Conservation (phyloP, 2,113 vertebrate species). For the Strix aluco region DNA sequence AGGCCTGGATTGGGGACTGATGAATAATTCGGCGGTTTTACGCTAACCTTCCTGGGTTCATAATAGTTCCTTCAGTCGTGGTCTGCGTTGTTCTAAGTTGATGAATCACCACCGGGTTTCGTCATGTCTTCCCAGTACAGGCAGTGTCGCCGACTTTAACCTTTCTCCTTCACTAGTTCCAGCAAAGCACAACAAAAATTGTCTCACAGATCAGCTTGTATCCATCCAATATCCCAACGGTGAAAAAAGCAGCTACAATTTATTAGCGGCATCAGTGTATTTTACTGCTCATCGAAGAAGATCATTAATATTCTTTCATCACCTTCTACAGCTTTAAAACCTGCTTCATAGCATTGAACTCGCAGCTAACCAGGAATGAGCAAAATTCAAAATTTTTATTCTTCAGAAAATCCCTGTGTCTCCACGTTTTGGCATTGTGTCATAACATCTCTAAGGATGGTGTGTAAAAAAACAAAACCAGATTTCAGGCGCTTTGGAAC, state of each 20-base stretch:
- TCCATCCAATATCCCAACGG: not conserved
- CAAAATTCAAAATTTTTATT: not conserved
- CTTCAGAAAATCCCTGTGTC: not conserved
- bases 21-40: not conserved
- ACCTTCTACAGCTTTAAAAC: constrained; percentile 10
- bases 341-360: not conserved
- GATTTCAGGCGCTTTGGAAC: not conserved
- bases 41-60: not conserved
- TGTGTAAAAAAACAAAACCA: not conserved
- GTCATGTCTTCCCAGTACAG: not conserved
- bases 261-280: not conserved
- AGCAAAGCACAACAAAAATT: not conserved
- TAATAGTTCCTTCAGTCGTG: not conserved
- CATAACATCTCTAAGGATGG: not conserved
- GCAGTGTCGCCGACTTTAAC: not conserved
- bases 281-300: constrained; percentile 13
- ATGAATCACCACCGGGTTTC: not conserved
- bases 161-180: not conserved
- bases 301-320: constrained; percentile 48
- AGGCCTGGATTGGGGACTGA: not conserved
- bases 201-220: not conserved
- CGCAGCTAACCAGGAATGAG: not conserved
- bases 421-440: not conserved
- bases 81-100: not conserved
- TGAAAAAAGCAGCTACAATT: not conserved